Evolutionary conservation across 2,113 vertebrate species (phyloP), one percentile per base, ranked within the genome.

Genomic region (Otocyon megalotis): DNA sequence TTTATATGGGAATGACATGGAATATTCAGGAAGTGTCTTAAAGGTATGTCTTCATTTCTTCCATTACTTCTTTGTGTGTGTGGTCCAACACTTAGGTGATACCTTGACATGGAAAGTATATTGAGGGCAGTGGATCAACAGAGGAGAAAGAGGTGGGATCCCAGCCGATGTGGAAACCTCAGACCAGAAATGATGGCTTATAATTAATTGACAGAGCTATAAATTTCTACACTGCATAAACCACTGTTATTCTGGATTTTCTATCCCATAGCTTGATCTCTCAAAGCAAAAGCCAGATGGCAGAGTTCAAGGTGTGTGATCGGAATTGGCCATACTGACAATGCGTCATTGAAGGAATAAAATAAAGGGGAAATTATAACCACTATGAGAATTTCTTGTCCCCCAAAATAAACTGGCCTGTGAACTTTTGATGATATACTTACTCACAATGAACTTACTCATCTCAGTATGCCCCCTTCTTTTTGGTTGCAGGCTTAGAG

Each of bases 1-100:
- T 71, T 5, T 19, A 24, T 53, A 11, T 8, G 63, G 77, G 91
- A 94, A 28, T 13, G 50, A 30, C 62, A 15, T 14, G 13, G 28
- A 50, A 67, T 13, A 74, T 5, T 6, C 50, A 19, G 13, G 35
- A 82, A 11, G 3, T 2, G 2, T 28, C 13, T 50, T 43, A 32
- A 76, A 90, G 19, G 26, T 2, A 67, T 48, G 54, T 16, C 8
- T 7, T 0, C 19, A 17, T 50, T 89, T 43, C 28, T 60, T 35
- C 26, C 9, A 15, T 76, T 54, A 62, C 22, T 58, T 56, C 69
- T 0, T 43, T 8, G 43, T 85, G 58, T 58, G 2, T 3, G 14
- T 5, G 15, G 8, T 62, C 48, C 15, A 19, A 10, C 10, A 12
- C 58, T n/a, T 15, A 8, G 7, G 0, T 0, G 32, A 32, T 28